A percentile compares a stretch with the other conserved stretches of the same genome.
Conservation (phyloP, 2,888 invertebrate species). For the Chaetoderma sp. region DNA sequence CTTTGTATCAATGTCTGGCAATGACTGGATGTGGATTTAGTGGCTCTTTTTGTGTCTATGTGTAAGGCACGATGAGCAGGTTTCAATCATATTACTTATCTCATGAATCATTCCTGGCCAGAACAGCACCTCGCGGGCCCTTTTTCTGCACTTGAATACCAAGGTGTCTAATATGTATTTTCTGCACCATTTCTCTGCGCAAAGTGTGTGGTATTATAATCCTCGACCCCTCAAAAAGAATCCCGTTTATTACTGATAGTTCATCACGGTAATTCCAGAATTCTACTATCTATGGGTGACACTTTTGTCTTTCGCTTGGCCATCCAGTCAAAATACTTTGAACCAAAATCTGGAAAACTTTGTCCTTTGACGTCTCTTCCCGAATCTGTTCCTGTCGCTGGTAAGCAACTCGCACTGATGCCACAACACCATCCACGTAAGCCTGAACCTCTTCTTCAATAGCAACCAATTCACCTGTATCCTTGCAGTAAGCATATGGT, state of each 20-base stretch:
- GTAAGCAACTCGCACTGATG: neutral
- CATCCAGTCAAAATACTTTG: conserved; percentile 14
- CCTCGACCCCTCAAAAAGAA: conserved; percentile 14
- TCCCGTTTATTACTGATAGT: neutral
- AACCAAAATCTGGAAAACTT: neutral
- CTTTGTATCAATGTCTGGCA: no score
- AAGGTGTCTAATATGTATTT: conserved; percentile 21
- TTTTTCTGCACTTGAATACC: conserved; percentile 22
- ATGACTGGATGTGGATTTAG: no score
- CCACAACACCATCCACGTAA: neutral
- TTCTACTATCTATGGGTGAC: conserved; percentile 1
- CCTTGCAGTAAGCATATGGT: neutral
- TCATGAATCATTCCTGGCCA: conserved; percentile 13
- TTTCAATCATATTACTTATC: no score
- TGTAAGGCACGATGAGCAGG: no score
- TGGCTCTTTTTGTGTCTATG: no score
- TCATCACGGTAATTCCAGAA: conserved; percentile 17
- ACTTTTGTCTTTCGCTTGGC: conserved; percentile 1
- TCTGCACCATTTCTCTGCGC: conserved; percentile 10
- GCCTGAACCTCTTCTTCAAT: conserved; percentile 9
- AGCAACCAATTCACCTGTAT: neutral
- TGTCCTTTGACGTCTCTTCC: conserved; percentile 9
- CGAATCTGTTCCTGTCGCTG: conserved; percentile 7
- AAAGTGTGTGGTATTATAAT: conserved; percentile 11
- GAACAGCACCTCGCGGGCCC: conserved; percentile 22